Evolutionary conservation across 2,888 invertebrate genomes (phyloP), one percentile per base, ranked within the genome.

Genomic region (Folsomia manolachei): DNA sequence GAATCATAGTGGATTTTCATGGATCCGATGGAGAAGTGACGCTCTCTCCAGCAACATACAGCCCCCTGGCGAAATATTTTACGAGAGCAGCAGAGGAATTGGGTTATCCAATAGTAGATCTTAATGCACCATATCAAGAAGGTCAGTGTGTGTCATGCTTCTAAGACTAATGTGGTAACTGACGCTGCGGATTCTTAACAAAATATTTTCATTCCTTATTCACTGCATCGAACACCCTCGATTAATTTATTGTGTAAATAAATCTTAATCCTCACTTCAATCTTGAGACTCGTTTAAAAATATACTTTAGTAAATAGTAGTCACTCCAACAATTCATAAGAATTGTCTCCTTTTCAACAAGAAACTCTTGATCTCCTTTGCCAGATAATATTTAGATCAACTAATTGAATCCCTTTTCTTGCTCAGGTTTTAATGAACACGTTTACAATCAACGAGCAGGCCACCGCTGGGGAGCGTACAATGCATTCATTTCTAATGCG

Each of bases 401-500:
- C n/a, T n/a, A n/a, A n/a, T n/a, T n/a, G n/a, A n/a, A n/a, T n/a
- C n/a, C n/a, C n/a, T n/a, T n/a, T n/a, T n/a, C n/a, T n/a, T n/a
- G n/a, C n/a, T n/a, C 56, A 56, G 56, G 56, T 56, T 56, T 56
- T 56, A 56, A 56, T 56, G 56, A 56, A 56, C 56, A 56, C 56
- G 19, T 56, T 21, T 56, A 56, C 56, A 56, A 56, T 56, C 56
- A 56, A n/a, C 18, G 21, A 19, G 7, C 11, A n/a, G 56, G 56
- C 19, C 18, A 56, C n/a, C 56, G 56, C 18, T 56, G 56, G 56
- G 56, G 56, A 14, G 56, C 56, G 7, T 56, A 56, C 21, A 56
- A 56, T 56, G 56, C 56, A 19, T 56, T 56, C 21, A 56, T 56
- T 56, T 19, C 7, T 14, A n/a, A n/a, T n/a, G 4, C 18, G 7